Evolutionary conservation across 1,140 invertebrate genomes (phyloP).

Genomic region (Hyles euphorbiae): DNA sequence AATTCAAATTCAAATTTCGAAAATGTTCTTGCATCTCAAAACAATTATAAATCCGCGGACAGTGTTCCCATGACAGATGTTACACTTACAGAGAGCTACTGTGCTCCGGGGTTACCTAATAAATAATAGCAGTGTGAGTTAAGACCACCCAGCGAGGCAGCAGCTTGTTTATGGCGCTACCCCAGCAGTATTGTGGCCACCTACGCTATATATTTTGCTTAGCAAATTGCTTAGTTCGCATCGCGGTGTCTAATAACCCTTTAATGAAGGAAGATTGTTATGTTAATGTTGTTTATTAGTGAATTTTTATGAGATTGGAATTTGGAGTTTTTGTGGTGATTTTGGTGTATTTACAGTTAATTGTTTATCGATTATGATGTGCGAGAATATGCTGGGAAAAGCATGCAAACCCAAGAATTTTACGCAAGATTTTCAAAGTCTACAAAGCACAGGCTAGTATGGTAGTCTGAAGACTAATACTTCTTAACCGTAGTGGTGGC

Average conservation of each 20-base stretch:
- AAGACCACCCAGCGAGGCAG: conserved; percentile 65
- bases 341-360: not conserved
- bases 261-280: conserved; percentile 56
- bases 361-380: not conserved
- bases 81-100: conserved; percentile 48
- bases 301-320: conserved; percentile 7
- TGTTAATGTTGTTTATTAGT: conserved; percentile 13
- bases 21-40: too few relatives aligned
- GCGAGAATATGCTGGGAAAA: not conserved
- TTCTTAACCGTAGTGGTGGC: too few relatives aligned
- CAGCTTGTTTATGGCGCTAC: conserved; percentile 55
- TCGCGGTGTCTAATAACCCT: conserved; percentile 63
- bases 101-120: conserved; percentile 50
- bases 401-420: not conserved
- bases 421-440: too few relatives aligned
- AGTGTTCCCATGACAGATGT: conserved; percentile 38
- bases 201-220: conserved; percentile 67
- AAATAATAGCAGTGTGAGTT: conserved; percentile 67
- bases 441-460: too few relatives aligned
- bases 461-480: too few relatives aligned
- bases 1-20: too few relatives aligned
- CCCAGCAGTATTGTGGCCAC: conserved; percentile 54
- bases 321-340: conserved; percentile 9
- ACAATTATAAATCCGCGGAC: not conserved
- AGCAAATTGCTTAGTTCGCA: conserved; percentile 67